Evolutionary conservation across 2,797 vertebrate species (phyloP).

Genomic region (Myiotriccus ornatus): DNA sequence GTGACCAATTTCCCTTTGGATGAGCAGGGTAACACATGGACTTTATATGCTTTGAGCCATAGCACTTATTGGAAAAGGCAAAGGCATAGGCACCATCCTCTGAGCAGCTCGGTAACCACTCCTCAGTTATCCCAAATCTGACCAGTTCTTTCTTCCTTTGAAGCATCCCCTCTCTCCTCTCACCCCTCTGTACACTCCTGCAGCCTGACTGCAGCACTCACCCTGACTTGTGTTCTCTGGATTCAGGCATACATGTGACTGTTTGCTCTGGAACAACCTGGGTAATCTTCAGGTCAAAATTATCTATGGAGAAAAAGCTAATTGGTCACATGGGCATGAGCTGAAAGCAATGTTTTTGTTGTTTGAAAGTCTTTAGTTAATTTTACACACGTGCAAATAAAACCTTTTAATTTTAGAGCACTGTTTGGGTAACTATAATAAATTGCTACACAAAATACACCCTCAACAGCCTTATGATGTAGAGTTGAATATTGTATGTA

Average conservation of each 20-base stretch:
- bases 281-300: background rate
- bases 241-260: background rate
- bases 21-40: background rate
- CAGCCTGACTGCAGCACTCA: background rate
- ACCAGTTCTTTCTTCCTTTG: background rate
- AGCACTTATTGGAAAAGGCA: background rate
- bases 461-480: background rate
- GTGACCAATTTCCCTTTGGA: background rate
- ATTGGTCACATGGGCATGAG: background rate
- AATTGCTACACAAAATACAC: background rate
- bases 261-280: background rate
- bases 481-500: background rate
- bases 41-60: background rate
- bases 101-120: background rate
- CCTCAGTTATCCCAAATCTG: background rate
- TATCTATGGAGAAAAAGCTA: background rate
- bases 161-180: background rate
- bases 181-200: background rate
- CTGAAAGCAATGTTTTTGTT: background rate
- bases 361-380: background rate
- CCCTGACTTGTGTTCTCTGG: fast-evolving
- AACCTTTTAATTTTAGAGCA: background rate
- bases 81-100: background rate
- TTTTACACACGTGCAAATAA: background rate
- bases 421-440: background rate